phyloP scores from a whole-genome alignment of 2,797 vertebrate genomes.

The Sebastes paucispinis region DNA sequence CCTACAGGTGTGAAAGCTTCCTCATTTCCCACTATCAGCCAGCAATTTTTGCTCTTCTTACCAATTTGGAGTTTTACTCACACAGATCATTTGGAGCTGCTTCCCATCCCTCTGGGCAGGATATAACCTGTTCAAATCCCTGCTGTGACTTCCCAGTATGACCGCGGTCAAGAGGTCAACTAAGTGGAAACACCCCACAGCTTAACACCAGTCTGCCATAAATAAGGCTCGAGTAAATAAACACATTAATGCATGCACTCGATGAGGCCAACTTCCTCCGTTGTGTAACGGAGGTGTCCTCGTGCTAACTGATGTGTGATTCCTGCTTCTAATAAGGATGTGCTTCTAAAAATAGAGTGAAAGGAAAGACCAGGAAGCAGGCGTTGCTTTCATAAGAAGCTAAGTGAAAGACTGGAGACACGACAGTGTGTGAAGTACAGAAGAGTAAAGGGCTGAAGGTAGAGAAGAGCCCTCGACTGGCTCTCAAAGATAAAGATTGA shows the following conservation, averaged over 20 bases:
- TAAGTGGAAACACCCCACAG: not conserved
- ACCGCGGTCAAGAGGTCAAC: not conserved
- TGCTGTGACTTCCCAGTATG: not conserved
- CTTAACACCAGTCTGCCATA: not conserved
- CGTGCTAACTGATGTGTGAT: conserved; percentile 47
- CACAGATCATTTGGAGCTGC: not conserved
- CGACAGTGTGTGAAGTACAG: not conserved
- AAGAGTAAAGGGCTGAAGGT: not conserved
- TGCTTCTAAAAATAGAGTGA: conserved; percentile 27
- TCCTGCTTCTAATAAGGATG: conserved; percentile 53
- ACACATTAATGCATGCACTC: not conserved
- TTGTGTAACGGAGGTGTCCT: conserved; percentile 21
- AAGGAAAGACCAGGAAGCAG: conserved; percentile 1
- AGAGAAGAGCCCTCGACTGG: not conserved
- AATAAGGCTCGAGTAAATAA: not conserved
- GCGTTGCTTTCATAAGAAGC: conserved; percentile 12
- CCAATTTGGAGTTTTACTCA: not conserved
- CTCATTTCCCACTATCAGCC: not conserved
- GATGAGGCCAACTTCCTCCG: conserved; percentile 39
- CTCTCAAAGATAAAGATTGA: not conserved
- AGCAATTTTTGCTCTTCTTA: not conserved
- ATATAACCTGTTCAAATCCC: not conserved
- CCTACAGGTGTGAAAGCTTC: not conserved
- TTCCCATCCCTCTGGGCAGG: not conserved
- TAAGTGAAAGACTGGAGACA: not conserved